These are phyloP conservation scores for Epirrhoe alternata DNA, from an alignment of 2,888 invertebrate species.

Conservation along the genomic window DNA sequence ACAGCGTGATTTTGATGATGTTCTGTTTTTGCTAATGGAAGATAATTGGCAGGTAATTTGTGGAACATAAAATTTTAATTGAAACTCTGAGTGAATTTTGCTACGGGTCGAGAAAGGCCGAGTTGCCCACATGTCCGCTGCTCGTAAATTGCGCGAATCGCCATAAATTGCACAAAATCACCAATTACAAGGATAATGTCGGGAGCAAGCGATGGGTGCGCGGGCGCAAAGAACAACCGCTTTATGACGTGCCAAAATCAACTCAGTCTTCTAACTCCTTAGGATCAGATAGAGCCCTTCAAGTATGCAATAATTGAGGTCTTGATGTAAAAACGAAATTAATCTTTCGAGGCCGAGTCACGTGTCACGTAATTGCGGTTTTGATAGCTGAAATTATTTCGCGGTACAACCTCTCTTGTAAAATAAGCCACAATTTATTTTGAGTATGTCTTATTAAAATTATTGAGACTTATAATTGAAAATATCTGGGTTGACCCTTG, in stretches of 20 bases:
- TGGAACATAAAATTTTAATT: constrained; percentile 78
- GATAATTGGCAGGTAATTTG: constrained; percentile 80
- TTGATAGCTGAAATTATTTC: constrained; percentile 51
- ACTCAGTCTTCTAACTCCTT: constrained; percentile 58
- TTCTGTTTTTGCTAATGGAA: constrained; percentile 68
- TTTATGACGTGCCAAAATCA: constrained; percentile 67
- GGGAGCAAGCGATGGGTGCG: constrained; percentile 57
- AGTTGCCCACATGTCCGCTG: constrained; percentile 81
- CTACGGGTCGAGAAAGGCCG: constrained; percentile 57
- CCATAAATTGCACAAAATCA: constrained; percentile 83
- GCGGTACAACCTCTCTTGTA: constrained; percentile 46
- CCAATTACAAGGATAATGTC: constrained; percentile 80
- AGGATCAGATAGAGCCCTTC: constrained; percentile 53
- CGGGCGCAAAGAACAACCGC: constrained; percentile 51
- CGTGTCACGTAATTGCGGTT: constrained; percentile 55
- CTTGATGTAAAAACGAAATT: constrained; percentile 55
- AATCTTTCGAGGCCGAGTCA: constrained; percentile 55
- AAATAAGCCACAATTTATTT: constrained; percentile 34
- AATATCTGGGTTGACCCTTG: constrained; percentile 1
- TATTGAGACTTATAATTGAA: neutral
- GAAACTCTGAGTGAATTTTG: constrained; percentile 72
- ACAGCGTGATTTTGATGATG: constrained; percentile 52
- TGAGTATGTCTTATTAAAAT: neutral
- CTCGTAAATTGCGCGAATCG: constrained; percentile 80
- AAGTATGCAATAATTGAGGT: constrained; percentile 55